Evolutionary conservation across 2,888 invertebrate genomes (phyloP), one percentile per base, ranked within the genome.

Genomic region (Drosophila prolongata): DNA sequence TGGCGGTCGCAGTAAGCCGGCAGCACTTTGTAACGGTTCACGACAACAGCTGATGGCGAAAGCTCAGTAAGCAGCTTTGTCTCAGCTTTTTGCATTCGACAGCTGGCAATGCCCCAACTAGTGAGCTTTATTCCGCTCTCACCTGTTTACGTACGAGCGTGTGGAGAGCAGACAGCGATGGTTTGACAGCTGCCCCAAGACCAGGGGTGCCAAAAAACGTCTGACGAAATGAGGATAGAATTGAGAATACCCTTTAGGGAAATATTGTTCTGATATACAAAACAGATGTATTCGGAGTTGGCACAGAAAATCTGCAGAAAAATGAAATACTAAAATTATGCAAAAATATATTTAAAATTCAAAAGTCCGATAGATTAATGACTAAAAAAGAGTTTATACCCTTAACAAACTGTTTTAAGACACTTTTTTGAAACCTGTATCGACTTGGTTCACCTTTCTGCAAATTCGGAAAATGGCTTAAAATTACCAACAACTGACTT

Each of bases 1-100:
- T 24, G 38, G 46, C 2, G 71, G 10, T 10, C 64, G 73, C 69
- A 79, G 80, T 74, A 79, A 79, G 71, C 82, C 75, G 75, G 64
- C 61, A 52, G 53, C 46, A 52, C 53, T 61, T 75, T 66, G 55
- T 60, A 66, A 69, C 69, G 78, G 66, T 49, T 13, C 0, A 1
- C 30, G 59, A 55, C 47, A 61, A 55, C 47, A 53, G 75, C 75
- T 53, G 50, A 35, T 11, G 24, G 42, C 1, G 9, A 16, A 62
- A 62, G 62, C 62, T 35, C 59, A 49, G 62, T 59, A 43, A 59
- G 11, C 35, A 40, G 61, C 62, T 58, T 49, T 58, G 0, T 4
- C 24, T 24, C 42, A 47, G 34, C 47, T 47, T 47, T 35, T 16
- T 6, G 34, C 6, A 0, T 3, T 6, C 11, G n/a, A 5, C 40